phyloP scores from a whole-genome alignment of 2,113 vertebrate genomes.

The Erythrocercus mccallii region DNA sequence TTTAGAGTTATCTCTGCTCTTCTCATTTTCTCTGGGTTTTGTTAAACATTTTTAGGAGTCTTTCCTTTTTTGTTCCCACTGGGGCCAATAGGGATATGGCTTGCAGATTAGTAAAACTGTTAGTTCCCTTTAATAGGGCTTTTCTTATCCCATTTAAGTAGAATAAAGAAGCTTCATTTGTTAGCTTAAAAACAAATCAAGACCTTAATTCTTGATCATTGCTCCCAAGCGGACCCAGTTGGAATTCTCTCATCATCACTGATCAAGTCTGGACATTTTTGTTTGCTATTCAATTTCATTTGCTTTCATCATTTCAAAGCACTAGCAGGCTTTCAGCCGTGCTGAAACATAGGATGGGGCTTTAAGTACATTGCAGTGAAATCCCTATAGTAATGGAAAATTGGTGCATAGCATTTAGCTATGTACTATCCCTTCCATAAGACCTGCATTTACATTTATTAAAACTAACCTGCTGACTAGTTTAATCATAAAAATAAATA shows the following conservation, averaged over 20 bases:
- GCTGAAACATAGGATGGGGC: slow-evolving; percentile 16
- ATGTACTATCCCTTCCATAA: background rate
- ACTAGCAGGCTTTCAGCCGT: slow-evolving; percentile 49
- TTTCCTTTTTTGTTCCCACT: background rate
- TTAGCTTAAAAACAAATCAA: slow-evolving; percentile 54
- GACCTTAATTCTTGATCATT: slow-evolving; percentile 66
- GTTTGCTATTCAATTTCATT: slow-evolving; percentile 70
- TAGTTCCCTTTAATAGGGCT: slow-evolving; percentile 50
- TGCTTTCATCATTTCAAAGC: slow-evolving; percentile 72
- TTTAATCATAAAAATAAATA: slow-evolving; percentile 50
- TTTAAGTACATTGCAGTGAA: background rate
- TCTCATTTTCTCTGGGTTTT: background rate
- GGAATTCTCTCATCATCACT: slow-evolving; percentile 66
- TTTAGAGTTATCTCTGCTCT: background rate
- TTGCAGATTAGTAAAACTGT: slow-evolving; percentile 35
- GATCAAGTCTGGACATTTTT: slow-evolving; percentile 66
- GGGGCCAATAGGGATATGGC: background rate
- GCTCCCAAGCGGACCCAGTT: slow-evolving; percentile 52
- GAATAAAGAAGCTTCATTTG: slow-evolving; percentile 70
- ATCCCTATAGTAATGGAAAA: slow-evolving; percentile 40
- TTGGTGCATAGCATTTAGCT: slow-evolving; percentile 1
- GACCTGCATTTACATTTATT: slow-evolving; percentile 19
- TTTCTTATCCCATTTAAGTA: slow-evolving; percentile 59
- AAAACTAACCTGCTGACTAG: slow-evolving; percentile 43
- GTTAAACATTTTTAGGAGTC: background rate